Evolutionary conservation across 1,140 invertebrate genomes (phyloP), one percentile per base, ranked within the genome.

Genomic region (Panagrolaimus sp.): DNA sequence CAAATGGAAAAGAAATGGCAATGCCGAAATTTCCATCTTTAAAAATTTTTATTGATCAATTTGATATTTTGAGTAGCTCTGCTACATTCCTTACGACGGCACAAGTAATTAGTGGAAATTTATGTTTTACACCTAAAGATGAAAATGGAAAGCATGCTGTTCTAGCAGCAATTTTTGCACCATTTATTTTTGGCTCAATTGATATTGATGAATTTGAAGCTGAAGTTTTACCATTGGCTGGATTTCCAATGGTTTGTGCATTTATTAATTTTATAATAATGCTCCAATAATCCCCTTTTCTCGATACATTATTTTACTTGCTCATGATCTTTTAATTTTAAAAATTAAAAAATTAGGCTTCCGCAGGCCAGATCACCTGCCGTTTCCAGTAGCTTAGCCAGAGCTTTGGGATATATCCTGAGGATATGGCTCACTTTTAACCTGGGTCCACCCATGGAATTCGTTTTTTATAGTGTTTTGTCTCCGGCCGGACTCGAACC

Each of bases 141-240:
- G 51, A 20, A 13, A 25, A 20, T 23, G 51, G 51, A 20, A 57
- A 57, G 13, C 20, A 57, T 20, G 51, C 51, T 20, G 51, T 16
- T 13, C 27, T 57, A 27, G 20, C 27, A 8, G n/a, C 51, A 0
- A 57, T 57, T 5, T 68, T 68, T 69, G 27, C 27, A 44, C 47
- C 47, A 25, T 69, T 70, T 23, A 23, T 70, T 45, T 44, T 31
- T 69, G 68, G 68, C n/a, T 20, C 20, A 23, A 38, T 45, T 5
- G 64, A 67, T 57, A 16, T 70, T 9, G 27, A 38, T 38, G 45
- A 45, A 8, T 31, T 70, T n/a, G 71, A 71, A n/a, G 45, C 51
- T 0, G 51, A 70, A n/a, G 63, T 70, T 42, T 70, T 70, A 38
- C 43, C 69, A 42, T 16, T 20, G 27, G 5, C 67, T 31, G 42